Percentiles rank a stretch among this genome's conserved stretches.
These are phyloP conservation scores for Crenichthys baileyi DNA, from an alignment of 2,797 vertebrate genomes.

Conservation along the genomic window DNA sequence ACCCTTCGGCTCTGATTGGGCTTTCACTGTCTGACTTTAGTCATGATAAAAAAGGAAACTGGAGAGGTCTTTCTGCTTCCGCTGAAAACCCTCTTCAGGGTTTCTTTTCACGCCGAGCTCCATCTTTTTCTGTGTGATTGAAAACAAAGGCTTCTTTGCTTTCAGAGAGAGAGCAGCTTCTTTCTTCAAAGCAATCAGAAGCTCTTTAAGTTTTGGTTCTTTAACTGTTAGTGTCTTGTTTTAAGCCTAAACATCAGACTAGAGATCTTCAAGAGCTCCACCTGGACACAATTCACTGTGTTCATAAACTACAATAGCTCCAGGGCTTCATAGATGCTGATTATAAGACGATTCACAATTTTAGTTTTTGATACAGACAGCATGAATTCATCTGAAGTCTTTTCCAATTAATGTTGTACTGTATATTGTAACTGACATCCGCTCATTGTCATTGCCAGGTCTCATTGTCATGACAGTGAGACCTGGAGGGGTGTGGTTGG, in stretches of 20 bases:
- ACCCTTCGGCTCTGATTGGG: conserved; percentile 52
- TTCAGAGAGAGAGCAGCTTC: conserved; percentile 22
- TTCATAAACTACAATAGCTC: background rate
- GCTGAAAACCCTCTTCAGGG: conserved; percentile 29
- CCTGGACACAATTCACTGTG: conserved; percentile 21
- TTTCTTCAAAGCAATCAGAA: conserved; percentile 25
- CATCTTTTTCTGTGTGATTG: conserved; percentile 26
- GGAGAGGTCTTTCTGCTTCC: conserved; percentile 35
- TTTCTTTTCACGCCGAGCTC: conserved; percentile 20
- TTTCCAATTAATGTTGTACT: background rate
- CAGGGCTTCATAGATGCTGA: background rate
- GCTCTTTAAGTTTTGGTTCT: conserved; percentile 13
- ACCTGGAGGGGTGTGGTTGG: no score
- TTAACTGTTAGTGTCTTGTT: conserved; percentile 20
- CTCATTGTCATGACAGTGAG: no score
- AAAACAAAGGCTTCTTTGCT: conserved; percentile 43
- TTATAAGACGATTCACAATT: background rate
- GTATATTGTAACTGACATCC: background rate
- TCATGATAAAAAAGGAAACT: conserved; percentile 23
- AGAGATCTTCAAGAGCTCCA: conserved; percentile 12
- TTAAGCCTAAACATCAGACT: conserved; percentile 30
- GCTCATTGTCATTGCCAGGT: no score
- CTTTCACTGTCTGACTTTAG: conserved; percentile 51
- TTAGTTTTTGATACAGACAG: background rate
- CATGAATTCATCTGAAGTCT: background rate